Conservation (phyloP, 2,888 invertebrate species). For the Acheta domesticus region DNA sequence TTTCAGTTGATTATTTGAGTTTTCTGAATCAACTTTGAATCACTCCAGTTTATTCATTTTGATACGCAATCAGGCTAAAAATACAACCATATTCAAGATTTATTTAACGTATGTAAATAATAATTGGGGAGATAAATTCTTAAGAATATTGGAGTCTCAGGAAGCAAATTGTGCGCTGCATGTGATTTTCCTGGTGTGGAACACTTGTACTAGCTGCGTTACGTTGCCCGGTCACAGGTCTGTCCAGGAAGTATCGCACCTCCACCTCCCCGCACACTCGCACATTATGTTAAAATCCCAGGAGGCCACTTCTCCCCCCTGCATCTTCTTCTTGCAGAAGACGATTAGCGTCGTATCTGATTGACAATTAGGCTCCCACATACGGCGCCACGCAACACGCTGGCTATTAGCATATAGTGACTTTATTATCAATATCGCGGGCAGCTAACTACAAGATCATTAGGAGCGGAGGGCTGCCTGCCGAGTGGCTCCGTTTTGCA, state of each 20-base stretch:
- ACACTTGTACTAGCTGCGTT: too few relatives aligned
- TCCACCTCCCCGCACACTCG: background rate
- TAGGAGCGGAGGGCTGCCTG: constrained; percentile 1
- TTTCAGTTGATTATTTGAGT: too few relatives aligned
- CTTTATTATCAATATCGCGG: constrained; percentile 1
- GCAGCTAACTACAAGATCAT: constrained; percentile 18
- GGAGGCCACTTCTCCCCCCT: background rate
- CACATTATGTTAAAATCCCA: constrained; percentile 10
- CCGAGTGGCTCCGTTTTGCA: constrained; percentile 10
- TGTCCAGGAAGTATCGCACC: background rate
- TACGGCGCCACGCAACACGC: constrained; percentile 18
- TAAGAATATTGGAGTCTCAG: too few relatives aligned
- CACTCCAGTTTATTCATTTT: too few relatives aligned
- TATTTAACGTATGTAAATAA: too few relatives aligned
- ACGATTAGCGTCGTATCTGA: constrained; percentile 18
- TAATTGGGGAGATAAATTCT: too few relatives aligned
- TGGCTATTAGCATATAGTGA: background rate
- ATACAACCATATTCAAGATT: too few relatives aligned
- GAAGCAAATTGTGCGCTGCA: too few relatives aligned
- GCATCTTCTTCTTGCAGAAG: background rate
- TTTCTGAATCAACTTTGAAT: too few relatives aligned
- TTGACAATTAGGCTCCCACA: constrained; percentile 4
- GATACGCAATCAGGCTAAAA: too few relatives aligned
- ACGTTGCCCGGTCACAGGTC: too few relatives aligned
- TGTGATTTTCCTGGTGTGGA: too few relatives aligned